Evolutionary conservation across 1,140 invertebrate genomes (phyloP).

Genomic region (Zaprionus davidi): DNA sequence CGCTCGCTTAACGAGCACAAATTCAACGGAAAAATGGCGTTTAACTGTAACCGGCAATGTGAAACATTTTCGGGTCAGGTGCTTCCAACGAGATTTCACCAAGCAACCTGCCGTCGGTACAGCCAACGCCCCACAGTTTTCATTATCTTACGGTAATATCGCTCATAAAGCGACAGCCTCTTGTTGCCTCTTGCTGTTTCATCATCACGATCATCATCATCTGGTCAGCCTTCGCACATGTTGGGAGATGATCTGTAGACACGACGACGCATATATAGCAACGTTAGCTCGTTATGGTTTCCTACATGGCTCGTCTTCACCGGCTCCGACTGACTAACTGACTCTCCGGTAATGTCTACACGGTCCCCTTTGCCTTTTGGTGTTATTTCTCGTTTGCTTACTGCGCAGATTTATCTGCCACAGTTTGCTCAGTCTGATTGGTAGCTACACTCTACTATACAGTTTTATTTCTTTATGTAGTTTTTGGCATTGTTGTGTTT

Average conservation of each 20-base stretch:
- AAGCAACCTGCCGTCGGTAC: slow-evolving; percentile 49
- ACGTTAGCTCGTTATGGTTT: slow-evolving; percentile 71
- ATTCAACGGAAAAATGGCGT: slow-evolving; percentile 79
- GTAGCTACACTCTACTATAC: slow-evolving; percentile 13
- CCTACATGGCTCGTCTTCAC: slow-evolving; percentile 39
- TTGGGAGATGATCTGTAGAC: slow-evolving; percentile 50
- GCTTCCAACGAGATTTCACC: slow-evolving; percentile 69
- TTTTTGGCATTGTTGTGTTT: slow-evolving; percentile 11
- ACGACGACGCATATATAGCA: slow-evolving; percentile 36
- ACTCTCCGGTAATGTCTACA: slow-evolving; percentile 29
- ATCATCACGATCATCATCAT: slow-evolving; percentile 34
- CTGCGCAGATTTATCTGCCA: slow-evolving; percentile 57
- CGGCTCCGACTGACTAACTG: neutral
- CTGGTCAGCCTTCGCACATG: slow-evolving; percentile 57
- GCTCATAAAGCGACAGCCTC: slow-evolving; percentile 63
- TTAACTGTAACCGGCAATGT: slow-evolving; percentile 80
- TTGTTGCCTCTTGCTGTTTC: slow-evolving; percentile 36
- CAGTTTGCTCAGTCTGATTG: slow-evolving; percentile 54
- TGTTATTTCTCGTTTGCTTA: slow-evolving; percentile 62
- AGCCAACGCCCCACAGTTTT: slow-evolving; percentile 48
- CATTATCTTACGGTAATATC: slow-evolving; percentile 81
- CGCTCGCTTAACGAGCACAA: slow-evolving; percentile 52
- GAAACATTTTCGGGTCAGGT: slow-evolving; percentile 82
- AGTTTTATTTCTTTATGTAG: slow-evolving; percentile 10
- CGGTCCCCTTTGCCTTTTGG: slow-evolving; percentile 43